A percentile compares a stretch with the other conserved stretches of the same genome.
These are phyloP conservation scores for Saxicola maurus DNA, from an alignment of 2,797 vertebrate genomes.

Conservation along the genomic window DNA sequence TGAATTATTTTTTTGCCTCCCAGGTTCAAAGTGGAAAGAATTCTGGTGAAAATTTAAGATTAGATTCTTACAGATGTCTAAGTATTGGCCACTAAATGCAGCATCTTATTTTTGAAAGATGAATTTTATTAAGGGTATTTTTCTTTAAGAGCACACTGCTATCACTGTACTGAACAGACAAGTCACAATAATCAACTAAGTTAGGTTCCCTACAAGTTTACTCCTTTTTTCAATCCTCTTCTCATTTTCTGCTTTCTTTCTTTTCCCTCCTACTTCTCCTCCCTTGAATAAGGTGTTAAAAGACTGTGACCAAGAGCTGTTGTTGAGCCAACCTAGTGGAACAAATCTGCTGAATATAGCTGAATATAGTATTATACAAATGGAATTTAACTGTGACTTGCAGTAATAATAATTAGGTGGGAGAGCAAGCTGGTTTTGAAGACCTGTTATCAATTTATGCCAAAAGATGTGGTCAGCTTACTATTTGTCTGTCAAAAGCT, in stretches of 20 bases:
- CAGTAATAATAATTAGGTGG: slow-evolving; percentile 39
- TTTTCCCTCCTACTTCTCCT: slow-evolving; percentile 17
- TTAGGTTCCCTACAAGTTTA: not conserved
- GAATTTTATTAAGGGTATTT: not conserved
- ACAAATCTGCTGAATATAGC: slow-evolving; percentile 49
- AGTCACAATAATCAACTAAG: not conserved
- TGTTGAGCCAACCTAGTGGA: slow-evolving; percentile 43
- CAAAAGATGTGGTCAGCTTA: not conserved
- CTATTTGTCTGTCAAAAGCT: slow-evolving; percentile 2
- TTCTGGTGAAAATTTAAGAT: not conserved
- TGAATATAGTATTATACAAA: slow-evolving; percentile 20
- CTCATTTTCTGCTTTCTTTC: slow-evolving; percentile 26
- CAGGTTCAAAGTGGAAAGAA: not conserved
- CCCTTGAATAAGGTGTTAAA: slow-evolving; percentile 39
- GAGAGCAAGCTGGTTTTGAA: not conserved
- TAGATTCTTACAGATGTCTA: not conserved
- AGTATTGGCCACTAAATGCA: not conserved
- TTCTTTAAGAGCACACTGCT: not conserved
- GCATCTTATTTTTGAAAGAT: not conserved
- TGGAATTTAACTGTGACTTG: slow-evolving; percentile 18
- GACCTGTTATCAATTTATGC: slow-evolving; percentile 1
- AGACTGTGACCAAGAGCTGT: slow-evolving; percentile 35
- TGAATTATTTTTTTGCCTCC: not conserved
- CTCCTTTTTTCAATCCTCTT: not conserved
- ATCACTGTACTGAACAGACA: not conserved